Evolutionary conservation across 2,113 vertebrate genomes (phyloP).

Genomic region (Coregonus clupeaformis): DNA sequence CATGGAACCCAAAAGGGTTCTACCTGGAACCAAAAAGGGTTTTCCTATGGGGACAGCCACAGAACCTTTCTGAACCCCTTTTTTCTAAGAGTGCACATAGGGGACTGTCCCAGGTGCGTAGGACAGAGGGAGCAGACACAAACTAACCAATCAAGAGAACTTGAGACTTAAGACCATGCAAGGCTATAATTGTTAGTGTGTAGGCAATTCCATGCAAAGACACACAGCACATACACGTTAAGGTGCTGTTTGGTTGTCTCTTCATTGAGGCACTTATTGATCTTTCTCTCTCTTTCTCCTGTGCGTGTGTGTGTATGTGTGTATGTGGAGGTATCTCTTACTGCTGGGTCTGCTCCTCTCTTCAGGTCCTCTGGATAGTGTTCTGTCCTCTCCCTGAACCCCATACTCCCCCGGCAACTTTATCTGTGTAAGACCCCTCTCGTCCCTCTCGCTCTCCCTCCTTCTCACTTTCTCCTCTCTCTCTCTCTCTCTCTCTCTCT

Average conservation of each 20-base stretch:
- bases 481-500: background rate
- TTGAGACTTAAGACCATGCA: too few relatives aligned
- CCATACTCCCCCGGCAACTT: background rate
- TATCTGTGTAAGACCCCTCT: background rate
- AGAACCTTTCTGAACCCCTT: too few relatives aligned
- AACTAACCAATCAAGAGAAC: background rate
- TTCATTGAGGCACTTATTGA: too few relatives aligned
- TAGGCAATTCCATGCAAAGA: background rate
- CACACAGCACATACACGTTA: background rate
- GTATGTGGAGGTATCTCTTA: background rate
- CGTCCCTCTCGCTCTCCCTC: background rate
- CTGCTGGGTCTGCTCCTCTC: background rate
- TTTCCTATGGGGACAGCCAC: too few relatives aligned
- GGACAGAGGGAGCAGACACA: background rate
- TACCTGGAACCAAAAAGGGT: too few relatives aligned
- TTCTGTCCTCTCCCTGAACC: slow-evolving; percentile 10
- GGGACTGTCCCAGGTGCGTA: too few relatives aligned
- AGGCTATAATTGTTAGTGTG: background rate
- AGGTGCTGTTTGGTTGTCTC: too few relatives aligned
- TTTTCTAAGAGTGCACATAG: too few relatives aligned
- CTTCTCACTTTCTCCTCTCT: background rate
- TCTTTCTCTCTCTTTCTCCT: background rate
- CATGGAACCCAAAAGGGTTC: too few relatives aligned
- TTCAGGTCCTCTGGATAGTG: background rate
- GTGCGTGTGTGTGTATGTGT: background rate